Base-by-base conservation (phyloP, 2,797 vertebrate genomes). In the Pogoniulus pusillus region DNA sequence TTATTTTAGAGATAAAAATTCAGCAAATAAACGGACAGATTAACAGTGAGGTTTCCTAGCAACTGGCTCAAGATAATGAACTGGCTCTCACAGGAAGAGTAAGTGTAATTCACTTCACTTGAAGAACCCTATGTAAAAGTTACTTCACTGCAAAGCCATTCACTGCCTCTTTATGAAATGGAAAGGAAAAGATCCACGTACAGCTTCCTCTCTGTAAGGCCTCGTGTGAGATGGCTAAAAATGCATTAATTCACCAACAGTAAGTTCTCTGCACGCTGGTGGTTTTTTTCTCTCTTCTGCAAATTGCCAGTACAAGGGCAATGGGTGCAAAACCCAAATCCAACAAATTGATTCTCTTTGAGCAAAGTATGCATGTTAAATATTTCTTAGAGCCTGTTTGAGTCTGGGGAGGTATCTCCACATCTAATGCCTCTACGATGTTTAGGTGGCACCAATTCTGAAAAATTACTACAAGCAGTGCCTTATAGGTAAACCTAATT, bases 31-130 rank as follows among this genome's bases (percentile, higher is more conserved):
- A 86, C 51, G 53, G 77, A 76, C 26, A 54, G 45, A 86, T 86
- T 92, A 94, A 49, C 26, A 45, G 53, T 60, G 35, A 89, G 20
- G 74, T 95, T 71, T 92, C 93, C 89, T 94, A 93, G 93, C 82
- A 96, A 93, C 93, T 66, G 24, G 11, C 13, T 89, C 26, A 79
- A 37, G 60, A 86, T 57, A 78, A 73, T 76, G 34, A 82, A 85
- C 57, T 72, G 1, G 0, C 29, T 84, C 30, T 93, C 53, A 32
- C 5, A 3, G 26, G 35, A 92, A 87, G n/a, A 75, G 27, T 62
- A 64, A 43, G 14, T 78, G 35, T 59, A 53, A 78, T 82, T 81
- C 55, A 82, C 32, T 83, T 58, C 49, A 43, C 23, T 55, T 17
- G 7, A 85, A 85, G 41, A 76, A 54, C 26, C 8, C 3, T 39